These are phyloP conservation scores for Sympetrum striolatum DNA, from an alignment of 2,888 invertebrate species.

Conservation along the genomic window DNA sequence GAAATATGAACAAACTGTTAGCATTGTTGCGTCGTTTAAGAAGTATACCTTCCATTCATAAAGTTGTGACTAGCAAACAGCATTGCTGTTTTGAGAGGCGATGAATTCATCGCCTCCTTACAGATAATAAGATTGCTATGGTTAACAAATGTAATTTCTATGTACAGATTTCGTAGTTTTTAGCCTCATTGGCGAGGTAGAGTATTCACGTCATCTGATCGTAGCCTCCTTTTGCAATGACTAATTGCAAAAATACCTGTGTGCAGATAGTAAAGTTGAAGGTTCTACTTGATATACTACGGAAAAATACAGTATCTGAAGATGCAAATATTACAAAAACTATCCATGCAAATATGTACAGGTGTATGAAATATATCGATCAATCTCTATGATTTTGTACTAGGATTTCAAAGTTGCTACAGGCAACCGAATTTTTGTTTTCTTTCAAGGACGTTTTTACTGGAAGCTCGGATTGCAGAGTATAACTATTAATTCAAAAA, in stretches of 20 bases:
- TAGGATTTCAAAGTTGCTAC: background rate
- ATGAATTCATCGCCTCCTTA: background rate
- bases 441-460: too few relatives aligned
- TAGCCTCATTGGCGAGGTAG: slow-evolving; percentile 35
- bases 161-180: slow-evolving; percentile 5
- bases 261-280: background rate
- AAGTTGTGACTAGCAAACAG: slow-evolving; percentile 34
- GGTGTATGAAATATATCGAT: background rate
- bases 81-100: background rate
- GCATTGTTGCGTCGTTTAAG: background rate
- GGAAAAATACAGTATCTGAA: background rate
- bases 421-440: background rate
- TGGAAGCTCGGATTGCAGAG: too few relatives aligned
- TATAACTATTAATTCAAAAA: too few relatives aligned
- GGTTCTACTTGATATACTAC: slow-evolving; percentile 13
- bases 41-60: background rate
- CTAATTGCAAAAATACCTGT: background rate
- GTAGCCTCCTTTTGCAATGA: background rate
- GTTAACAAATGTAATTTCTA: background rate
- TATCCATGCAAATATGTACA: slow-evolving; percentile 7
- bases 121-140: background rate
- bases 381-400: slow-evolving; percentile 1
- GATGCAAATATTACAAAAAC: background rate
- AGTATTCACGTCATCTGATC: background rate
- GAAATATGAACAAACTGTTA: background rate